These are phyloP conservation scores for Trichonephila clavipes DNA, from an alignment of 1,140 invertebrate genomes.

Conservation along the genomic window DNA sequence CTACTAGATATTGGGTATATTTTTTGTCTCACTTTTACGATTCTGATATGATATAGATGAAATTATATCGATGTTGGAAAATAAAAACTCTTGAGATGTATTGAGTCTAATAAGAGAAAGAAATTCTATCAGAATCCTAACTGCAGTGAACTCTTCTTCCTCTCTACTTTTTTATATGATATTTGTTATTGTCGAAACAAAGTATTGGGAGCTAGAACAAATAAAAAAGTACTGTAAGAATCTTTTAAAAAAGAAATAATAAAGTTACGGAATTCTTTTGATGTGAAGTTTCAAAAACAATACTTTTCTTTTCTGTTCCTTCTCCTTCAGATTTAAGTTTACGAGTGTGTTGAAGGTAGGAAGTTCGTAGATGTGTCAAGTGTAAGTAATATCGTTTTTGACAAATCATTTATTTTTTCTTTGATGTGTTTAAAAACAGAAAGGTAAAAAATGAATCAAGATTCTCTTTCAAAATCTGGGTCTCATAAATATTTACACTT, in stretches of 20 bases:
- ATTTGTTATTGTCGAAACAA: neutral
- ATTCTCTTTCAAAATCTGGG: too few relatives aligned
- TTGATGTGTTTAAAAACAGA: too few relatives aligned
- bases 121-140: neutral
- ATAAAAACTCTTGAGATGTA: neutral
- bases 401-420: too few relatives aligned
- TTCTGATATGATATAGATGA: neutral
- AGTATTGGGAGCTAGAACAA: neutral
- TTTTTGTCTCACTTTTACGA: neutral
- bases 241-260: neutral
- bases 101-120: neutral
- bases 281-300: neutral
- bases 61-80: neutral
- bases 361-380: neutral
- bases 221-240: neutral
- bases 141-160: neutral
- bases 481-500: too few relatives aligned
- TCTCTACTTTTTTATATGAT: neutral
- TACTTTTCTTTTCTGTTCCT: neutral
- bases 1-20: neutral
- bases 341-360: neutral
- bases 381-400: too few relatives aligned
- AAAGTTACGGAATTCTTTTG: neutral
- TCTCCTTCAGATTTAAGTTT: neutral
- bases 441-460: too few relatives aligned